Base-by-base conservation (phyloP, 1,140 invertebrate genomes). In the Meloidogyne exigua region DNA sequence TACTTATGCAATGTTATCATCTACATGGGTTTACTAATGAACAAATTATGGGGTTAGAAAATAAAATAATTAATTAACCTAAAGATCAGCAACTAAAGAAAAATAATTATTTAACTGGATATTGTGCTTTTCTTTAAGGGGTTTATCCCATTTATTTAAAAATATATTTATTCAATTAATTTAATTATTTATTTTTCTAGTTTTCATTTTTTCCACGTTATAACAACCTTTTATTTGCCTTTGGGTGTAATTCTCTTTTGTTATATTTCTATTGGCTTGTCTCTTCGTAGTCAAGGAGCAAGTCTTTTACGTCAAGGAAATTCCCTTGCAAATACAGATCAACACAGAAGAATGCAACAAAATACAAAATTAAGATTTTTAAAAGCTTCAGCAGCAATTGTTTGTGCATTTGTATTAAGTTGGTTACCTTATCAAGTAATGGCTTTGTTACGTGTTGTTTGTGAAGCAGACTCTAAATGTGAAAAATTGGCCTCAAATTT, bases 391-490 rank as follows among this genome's bases (percentile, higher is more conserved):
- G 74, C 80, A 4, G 79, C 83, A 12, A 84, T 84, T 66, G 81
- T 84, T 28, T 75, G 72, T 42, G 82, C 83, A 12, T 84, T 85
- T 76, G 74, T 84, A 12, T 75, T 85, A n/a, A 83, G 82, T 18
- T 84, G 83, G 83, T 74, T 84, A 3, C 83, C 83, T 15, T 84
- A 84, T 76, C 83, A 84, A 71, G 73, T 83, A 36, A 71, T 84
- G 74, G 81, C 83, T 36, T 71, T 84, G 13, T 75, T 84, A 18
- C 72, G 81, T 26, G 77, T 84, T n/a, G 66, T 85, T 32, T 84
- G 83, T 63, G 71, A 78, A 23, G 69, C 76, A 12, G 75, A 79
- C 23, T 81, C 76, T 13, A 68, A 63, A 11, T 84, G 83, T 68
- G 69, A 80, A 70, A 57, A 72, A 39, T 64, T 84, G 13, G 72